These are phyloP conservation scores for Cephus spinipes DNA, from an alignment of 2,888 invertebrate genomes.

Conservation along the genomic window DNA sequence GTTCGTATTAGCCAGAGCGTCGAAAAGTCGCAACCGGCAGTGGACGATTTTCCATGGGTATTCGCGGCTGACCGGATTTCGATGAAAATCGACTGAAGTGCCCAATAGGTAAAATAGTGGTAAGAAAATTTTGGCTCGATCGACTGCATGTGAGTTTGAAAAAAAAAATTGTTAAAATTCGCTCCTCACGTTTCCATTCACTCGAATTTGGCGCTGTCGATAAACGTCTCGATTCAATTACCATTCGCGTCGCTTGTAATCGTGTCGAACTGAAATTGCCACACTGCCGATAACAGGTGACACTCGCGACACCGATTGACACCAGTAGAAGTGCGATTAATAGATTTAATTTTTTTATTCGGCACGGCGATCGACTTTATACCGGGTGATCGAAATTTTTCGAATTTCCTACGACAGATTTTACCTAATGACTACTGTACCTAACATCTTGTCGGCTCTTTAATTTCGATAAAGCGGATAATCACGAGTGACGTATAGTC, in stretches of 20 bases:
- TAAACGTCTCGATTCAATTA: neutral
- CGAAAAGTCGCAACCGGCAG: neutral
- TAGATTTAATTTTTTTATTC: no score
- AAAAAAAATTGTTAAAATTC: neutral
- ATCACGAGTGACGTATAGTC: neutral
- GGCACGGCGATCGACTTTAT: neutral
- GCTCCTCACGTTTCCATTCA: neutral
- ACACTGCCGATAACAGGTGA: neutral
- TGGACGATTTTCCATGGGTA: neutral
- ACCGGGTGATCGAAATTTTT: neutral
- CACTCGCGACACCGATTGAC: neutral
- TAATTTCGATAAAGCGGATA: neutral
- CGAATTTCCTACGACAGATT: neutral
- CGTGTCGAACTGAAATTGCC: neutral
- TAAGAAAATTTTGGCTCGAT: neutral
- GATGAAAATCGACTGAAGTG: rapidly evolving
- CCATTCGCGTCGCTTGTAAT: neutral
- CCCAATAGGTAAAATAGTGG: neutral
- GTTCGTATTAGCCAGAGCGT: neutral
- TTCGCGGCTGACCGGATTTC: neutral
- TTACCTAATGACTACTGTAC: neutral
- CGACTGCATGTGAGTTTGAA: neutral
- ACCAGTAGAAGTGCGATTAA: neutral
- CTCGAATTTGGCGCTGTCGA: neutral
- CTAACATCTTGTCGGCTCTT: neutral